phyloP scores from a whole-genome alignment of 1,140 invertebrate species.

The Drosophila varians region DNA sequence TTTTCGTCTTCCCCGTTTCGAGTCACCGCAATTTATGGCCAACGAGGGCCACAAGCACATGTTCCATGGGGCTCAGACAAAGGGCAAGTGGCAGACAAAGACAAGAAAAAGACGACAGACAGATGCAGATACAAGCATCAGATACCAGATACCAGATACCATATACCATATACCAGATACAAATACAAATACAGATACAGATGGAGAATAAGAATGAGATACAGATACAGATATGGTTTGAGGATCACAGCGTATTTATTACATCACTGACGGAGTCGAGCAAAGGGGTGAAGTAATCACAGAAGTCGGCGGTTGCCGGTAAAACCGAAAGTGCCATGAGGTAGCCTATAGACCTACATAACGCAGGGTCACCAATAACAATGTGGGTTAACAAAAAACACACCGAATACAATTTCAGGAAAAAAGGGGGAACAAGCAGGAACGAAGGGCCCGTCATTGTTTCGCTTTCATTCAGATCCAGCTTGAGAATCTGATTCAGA shows the following conservation, averaged over 20 bases:
- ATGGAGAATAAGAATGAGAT: conserved; percentile 5
- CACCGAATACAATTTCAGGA: neutral
- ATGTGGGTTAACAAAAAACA: conserved; percentile 12
- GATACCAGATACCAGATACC: neutral
- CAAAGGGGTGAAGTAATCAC: conserved; percentile 56
- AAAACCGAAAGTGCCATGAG: conserved; percentile 76
- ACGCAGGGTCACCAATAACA: conserved; percentile 29
- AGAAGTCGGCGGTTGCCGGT: conserved; percentile 47
- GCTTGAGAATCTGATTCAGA: conserved; percentile 5
- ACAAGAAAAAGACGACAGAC: conserved; percentile 3
- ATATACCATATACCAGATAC: too few relatives aligned
- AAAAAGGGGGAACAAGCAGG: neutral
- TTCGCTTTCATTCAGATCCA: conserved; percentile 70
- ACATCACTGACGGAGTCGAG: conserved; percentile 52
- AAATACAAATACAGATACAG: neutral
- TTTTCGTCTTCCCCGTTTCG: conserved; percentile 31
- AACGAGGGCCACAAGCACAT: conserved; percentile 59
- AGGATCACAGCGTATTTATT: conserved; percentile 66
- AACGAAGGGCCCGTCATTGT: conserved; percentile 57
- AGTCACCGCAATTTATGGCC: conserved; percentile 61
- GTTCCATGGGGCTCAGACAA: conserved; percentile 41
- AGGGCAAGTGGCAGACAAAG: conserved; percentile 20
- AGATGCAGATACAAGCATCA: conserved; percentile 24
- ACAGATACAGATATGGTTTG: conserved; percentile 43
- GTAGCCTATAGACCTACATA: conserved; percentile 81